Conservation (phyloP, 1,140 invertebrate species). For the Cyclina sinensis region DNA sequence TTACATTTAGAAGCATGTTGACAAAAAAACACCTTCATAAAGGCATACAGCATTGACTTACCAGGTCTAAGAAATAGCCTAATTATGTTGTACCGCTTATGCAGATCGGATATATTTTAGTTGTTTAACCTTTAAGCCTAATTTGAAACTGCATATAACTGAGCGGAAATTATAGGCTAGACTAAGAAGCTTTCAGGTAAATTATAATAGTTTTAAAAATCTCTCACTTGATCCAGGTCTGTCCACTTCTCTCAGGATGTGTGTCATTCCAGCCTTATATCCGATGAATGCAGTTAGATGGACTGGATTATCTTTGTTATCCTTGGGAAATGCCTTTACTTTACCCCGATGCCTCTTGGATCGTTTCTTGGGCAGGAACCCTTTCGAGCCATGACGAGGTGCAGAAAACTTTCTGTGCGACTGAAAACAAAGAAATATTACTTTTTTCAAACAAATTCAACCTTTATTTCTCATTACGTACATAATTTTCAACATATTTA, state of each 20-base stretch:
- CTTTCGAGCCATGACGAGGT: constrained; percentile 99
- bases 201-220: no score
- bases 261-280: constrained; percentile 99
- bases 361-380: constrained; percentile 99
- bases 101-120: no score
- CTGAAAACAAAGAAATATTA: constrained; percentile 88
- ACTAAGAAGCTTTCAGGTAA: no score
- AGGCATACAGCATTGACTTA: no score
- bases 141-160: no score
- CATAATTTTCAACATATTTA: background rate
- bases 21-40: no score
- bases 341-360: constrained; percentile 98
- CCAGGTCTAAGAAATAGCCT: no score
- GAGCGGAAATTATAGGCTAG: no score
- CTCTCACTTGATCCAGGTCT: constrained; percentile 99
- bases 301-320: constrained; percentile 98
- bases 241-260: constrained; percentile 99
- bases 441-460: background rate
- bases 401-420: constrained; percentile 99
- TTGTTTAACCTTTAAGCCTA: no score
- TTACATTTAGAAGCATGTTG: no score
- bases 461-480: background rate
- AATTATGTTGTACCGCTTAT: no score
- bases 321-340: constrained; percentile 99
- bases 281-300: constrained; percentile 99